phyloP scores from a whole-genome alignment of 2,113 vertebrate species.

The Pseudorhombus dupliciocellatus region DNA sequence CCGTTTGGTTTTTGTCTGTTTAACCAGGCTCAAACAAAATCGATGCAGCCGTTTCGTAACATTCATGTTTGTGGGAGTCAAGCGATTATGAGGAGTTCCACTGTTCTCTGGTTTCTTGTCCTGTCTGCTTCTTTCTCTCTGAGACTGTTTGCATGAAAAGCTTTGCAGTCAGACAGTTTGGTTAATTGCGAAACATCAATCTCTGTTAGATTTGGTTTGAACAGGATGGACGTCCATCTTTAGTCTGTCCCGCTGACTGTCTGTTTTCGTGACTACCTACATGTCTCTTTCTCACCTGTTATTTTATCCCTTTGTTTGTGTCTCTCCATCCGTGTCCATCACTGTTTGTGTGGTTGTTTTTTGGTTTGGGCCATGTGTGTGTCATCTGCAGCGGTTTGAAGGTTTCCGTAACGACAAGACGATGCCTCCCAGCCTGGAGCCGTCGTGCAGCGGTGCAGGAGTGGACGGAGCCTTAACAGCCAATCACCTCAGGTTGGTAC shows the following conservation, averaged over 20 bases:
- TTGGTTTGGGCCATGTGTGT: constrained; percentile 37
- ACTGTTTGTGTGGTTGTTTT: constrained; percentile 14
- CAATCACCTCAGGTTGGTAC: constrained; percentile 88
- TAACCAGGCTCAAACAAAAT: constrained; percentile 46
- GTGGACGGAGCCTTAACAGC: constrained; percentile 83
- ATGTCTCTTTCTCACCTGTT: constrained; percentile 36
- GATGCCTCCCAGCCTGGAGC: constrained; percentile 93
- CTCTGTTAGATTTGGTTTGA: background rate
- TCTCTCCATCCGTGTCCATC: constrained; percentile 41
- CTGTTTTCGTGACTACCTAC: constrained; percentile 6
- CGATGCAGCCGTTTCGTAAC: constrained; percentile 33
- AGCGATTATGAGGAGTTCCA: constrained; percentile 36
- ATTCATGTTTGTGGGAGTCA: constrained; percentile 54
- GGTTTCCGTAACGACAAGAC: constrained; percentile 94
- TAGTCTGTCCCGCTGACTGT: background rate
- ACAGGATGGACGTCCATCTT: background rate
- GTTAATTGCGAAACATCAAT: no score
- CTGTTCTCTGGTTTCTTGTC: no score
- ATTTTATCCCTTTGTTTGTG: constrained; percentile 47
- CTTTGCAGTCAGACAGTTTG: no score
- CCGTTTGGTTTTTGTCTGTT: constrained; percentile 52
- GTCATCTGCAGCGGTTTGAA: constrained; percentile 88
- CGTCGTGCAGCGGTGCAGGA: constrained; percentile 87
- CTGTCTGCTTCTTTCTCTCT: no score
- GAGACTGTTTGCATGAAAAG: no score